phyloP scores from a whole-genome alignment of 2,888 invertebrate genomes.

The Gisinianus flammeolus region DNA sequence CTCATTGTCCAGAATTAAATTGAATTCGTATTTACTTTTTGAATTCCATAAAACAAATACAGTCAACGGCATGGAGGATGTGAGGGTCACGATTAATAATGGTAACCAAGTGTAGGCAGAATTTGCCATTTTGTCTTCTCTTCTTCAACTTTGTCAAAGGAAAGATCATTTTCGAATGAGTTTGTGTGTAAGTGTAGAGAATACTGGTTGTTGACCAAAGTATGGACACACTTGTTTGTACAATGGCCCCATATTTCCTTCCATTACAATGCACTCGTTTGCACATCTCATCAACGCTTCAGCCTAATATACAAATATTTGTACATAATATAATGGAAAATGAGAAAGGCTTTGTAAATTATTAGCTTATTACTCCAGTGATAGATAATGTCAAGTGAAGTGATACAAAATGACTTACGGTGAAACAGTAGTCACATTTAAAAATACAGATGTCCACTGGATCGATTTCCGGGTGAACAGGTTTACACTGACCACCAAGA shows the following conservation, averaged over 20 bases:
- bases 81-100: too few relatives aligned
- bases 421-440: constrained; percentile 60
- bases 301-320: too few relatives aligned
- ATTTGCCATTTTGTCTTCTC: too few relatives aligned
- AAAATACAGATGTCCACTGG: constrained; percentile 59
- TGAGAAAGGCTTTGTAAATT: background rate
- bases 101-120: too few relatives aligned
- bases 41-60: too few relatives aligned
- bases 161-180: too few relatives aligned
- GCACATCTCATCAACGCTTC: constrained; percentile 57
- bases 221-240: constrained; percentile 58
- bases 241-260: constrained; percentile 53
- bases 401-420: too few relatives aligned
- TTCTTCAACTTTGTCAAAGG: too few relatives aligned
- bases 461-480: constrained; percentile 51
- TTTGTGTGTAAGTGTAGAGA: background rate
- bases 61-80: too few relatives aligned
- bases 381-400: too few relatives aligned
- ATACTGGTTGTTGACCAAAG: constrained; percentile 42
- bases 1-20: too few relatives aligned
- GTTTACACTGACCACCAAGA: constrained; percentile 4
- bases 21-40: too few relatives aligned
- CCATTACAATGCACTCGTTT: constrained; percentile 58
- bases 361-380: constrained; percentile 28
- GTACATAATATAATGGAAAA: background rate